phyloP scores from a whole-genome alignment of 2,797 vertebrate species.

The Hirundo rustica region DNA sequence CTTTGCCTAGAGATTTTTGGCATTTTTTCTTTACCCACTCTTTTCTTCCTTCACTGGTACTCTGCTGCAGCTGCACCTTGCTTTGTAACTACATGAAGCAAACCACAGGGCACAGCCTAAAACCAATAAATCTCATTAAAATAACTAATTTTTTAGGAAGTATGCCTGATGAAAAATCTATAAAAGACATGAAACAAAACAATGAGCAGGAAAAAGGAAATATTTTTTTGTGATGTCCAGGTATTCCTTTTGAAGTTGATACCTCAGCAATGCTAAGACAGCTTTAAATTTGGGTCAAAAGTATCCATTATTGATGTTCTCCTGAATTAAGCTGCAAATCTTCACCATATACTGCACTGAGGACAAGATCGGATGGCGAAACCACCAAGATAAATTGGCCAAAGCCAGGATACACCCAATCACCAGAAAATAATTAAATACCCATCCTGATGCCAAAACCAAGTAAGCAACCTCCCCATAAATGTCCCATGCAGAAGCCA shows the following conservation, averaged over 20 bases:
- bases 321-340: not conserved
- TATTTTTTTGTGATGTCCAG: not conserved
- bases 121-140: not conserved
- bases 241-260: not conserved
- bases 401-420: not conserved
- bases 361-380: not conserved
- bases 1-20: not conserved
- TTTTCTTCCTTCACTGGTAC: not conserved
- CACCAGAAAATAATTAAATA: not conserved
- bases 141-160: not conserved
- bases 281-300: not conserved
- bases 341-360: fast-evolving
- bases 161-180: not conserved
- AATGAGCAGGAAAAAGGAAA: not conserved
- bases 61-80: not conserved
- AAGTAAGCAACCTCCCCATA: not conserved
- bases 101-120: not conserved
- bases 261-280: not conserved
- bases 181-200: not conserved
- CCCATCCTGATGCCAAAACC: too few relatives aligned
- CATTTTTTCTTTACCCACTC: not conserved
- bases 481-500: not conserved
- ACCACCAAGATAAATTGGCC: not conserved
- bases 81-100: not conserved
- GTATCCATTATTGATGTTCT: not conserved